phyloP scores from a whole-genome alignment of 2,888 invertebrate species.

The Epistrophe grossulariae region DNA sequence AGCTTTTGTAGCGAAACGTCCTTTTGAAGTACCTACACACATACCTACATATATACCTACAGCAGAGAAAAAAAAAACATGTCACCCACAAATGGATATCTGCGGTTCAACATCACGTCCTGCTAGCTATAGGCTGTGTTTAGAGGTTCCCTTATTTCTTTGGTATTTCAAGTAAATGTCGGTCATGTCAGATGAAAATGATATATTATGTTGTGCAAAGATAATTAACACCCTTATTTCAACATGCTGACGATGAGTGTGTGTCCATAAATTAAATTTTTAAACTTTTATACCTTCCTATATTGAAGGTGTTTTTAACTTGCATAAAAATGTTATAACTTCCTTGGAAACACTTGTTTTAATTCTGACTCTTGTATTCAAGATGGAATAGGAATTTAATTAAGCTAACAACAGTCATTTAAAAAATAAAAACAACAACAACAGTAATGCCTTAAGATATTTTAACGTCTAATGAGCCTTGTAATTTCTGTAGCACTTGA shows the following conservation, averaged over 20 bases:
- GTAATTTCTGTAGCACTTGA: constrained; percentile 25
- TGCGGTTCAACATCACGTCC: constrained; percentile 54
- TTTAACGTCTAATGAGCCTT: constrained; percentile 31
- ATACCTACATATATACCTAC: neutral
- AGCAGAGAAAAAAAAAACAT: constrained; percentile 30
- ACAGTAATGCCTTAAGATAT: constrained; percentile 25
- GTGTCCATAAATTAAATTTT: constrained; percentile 52
- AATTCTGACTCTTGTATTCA: constrained; percentile 37
- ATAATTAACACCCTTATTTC: constrained; percentile 64
- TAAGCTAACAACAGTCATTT: constrained; percentile 33
- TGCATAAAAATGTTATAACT: constrained; percentile 11
- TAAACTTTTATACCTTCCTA: constrained; percentile 35
- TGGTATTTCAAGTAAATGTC: constrained; percentile 51
- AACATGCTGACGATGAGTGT: constrained; percentile 35
- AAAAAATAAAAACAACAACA: constrained; percentile 6
- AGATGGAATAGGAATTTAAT: constrained; percentile 48
- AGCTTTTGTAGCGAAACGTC: constrained; percentile 27
- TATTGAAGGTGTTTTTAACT: constrained; percentile 11
- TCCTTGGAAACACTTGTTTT: constrained; percentile 27
- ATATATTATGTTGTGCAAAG: constrained; percentile 48
- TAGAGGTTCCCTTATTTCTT: constrained; percentile 43
- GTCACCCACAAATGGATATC: constrained; percentile 57
- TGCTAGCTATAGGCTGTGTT: constrained; percentile 32
- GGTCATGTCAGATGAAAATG: constrained; percentile 48
- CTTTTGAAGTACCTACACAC: constrained; percentile 7